A percentile compares a stretch with the other conserved stretches of the same genome.
Conservation (phyloP, 2,113 vertebrate genomes). For the Aix galericulata region DNA sequence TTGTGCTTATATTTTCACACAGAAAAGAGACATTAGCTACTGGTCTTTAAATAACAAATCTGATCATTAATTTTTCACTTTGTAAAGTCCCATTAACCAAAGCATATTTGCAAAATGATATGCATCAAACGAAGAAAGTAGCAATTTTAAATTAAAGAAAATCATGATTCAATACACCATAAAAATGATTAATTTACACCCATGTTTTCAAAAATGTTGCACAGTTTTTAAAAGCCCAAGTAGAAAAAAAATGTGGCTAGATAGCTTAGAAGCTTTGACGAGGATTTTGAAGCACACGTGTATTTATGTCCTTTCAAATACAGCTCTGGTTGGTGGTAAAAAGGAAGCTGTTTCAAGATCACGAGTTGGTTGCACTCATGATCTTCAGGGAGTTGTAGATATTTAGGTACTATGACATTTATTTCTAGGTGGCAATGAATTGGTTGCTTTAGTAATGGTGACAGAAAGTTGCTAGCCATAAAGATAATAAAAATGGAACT, state of each 20-base stretch:
- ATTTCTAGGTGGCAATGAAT: background rate
- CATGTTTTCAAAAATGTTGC: background rate
- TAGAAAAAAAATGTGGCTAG: background rate
- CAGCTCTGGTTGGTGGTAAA: background rate
- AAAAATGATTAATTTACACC: background rate
- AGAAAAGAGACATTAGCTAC: background rate
- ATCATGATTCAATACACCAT: background rate
- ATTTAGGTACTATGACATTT: background rate
- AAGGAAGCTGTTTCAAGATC: background rate
- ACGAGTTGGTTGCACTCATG: background rate
- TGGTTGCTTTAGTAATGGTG: background rate
- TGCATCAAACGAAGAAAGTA: background rate
- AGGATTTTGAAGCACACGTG: fast-evolving
- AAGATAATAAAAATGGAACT: background rate
- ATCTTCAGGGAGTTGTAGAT: background rate
- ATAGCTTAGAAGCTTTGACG: background rate
- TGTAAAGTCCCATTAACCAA: background rate
- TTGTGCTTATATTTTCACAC: slow-evolving; percentile 20
- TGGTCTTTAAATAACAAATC: slow-evolving; percentile 3
- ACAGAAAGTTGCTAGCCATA: background rate
- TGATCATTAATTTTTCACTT: slow-evolving; percentile 7
- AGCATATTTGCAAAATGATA: background rate
- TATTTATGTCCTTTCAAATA: background rate
- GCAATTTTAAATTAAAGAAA: background rate
- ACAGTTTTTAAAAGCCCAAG: background rate